phyloP scores from a whole-genome alignment of 2,113 vertebrate genomes.

The Callipepla californica region DNA sequence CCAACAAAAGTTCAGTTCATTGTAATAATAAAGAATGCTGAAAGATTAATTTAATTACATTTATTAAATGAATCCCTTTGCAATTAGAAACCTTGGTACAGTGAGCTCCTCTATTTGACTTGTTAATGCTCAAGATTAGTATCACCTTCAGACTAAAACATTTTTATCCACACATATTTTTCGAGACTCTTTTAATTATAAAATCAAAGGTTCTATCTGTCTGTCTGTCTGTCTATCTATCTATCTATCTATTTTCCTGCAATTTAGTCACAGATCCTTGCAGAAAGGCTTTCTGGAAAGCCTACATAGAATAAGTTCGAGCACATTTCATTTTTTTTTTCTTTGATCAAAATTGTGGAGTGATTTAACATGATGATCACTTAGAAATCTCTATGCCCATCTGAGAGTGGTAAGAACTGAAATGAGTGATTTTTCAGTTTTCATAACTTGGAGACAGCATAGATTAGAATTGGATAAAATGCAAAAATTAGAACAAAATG shows the following conservation, averaged over 20 bases:
- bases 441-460: not conserved
- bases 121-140: not conserved
- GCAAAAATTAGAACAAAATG: not conserved
- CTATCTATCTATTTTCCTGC: not conserved
- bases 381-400: not conserved
- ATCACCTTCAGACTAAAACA: not conserved
- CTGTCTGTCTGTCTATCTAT: too few species aligned
- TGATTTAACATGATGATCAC: not conserved
- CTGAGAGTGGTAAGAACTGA: not conserved
- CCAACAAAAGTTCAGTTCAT: not conserved
- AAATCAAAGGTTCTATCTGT: not conserved
- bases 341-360: not conserved
- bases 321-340: not conserved
- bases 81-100: not conserved
- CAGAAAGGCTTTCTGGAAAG: not conserved
- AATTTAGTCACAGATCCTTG: not conserved
- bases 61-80: not conserved
- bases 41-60: not conserved
- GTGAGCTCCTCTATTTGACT: not conserved
- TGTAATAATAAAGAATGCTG: not conserved
- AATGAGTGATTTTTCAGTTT: not conserved
- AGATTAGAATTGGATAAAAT: not conserved
- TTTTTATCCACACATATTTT: not conserved
- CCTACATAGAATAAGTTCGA: not conserved
- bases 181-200: not conserved